Conservation (phyloP, 1,140 invertebrate genomes). For the Anthonomus grandis region DNA sequence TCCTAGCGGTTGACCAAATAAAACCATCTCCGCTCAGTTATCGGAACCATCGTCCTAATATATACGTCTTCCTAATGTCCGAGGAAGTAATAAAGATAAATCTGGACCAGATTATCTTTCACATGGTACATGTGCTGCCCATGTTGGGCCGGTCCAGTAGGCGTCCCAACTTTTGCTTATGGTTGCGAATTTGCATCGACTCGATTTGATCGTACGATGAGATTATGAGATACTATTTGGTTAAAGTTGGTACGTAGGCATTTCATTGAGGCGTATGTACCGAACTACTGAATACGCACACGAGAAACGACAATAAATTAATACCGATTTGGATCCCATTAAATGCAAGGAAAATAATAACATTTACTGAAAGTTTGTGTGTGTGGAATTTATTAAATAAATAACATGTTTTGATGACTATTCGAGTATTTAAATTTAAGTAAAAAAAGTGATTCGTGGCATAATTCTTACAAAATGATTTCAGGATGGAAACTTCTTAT, state of each 20-base stretch:
- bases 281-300: not conserved
- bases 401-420: no score
- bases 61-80: slow-evolving; percentile 24
- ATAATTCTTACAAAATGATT: no score
- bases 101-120: slow-evolving; percentile 28
- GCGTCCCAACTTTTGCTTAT: slow-evolving; percentile 25
- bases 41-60: slow-evolving; percentile 19
- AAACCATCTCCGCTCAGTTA: slow-evolving; percentile 13
- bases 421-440: no score
- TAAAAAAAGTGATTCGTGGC: no score
- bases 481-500: no score
- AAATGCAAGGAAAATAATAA: no score
- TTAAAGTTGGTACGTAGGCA: no score
- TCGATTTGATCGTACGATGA: not conserved
- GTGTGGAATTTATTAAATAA: no score
- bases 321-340: no score
- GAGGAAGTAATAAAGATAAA: slow-evolving; percentile 29
- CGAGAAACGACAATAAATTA: no score
- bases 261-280: no score
- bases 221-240: not conserved
- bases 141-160: slow-evolving; percentile 26
- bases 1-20: slow-evolving; percentile 12
- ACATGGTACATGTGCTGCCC: slow-evolving; percentile 25
- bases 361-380: no score
- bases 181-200: slow-evolving; percentile 23